phyloP scores from a whole-genome alignment of 1,140 invertebrate genomes.

The Leptinotarsa lineolata region DNA sequence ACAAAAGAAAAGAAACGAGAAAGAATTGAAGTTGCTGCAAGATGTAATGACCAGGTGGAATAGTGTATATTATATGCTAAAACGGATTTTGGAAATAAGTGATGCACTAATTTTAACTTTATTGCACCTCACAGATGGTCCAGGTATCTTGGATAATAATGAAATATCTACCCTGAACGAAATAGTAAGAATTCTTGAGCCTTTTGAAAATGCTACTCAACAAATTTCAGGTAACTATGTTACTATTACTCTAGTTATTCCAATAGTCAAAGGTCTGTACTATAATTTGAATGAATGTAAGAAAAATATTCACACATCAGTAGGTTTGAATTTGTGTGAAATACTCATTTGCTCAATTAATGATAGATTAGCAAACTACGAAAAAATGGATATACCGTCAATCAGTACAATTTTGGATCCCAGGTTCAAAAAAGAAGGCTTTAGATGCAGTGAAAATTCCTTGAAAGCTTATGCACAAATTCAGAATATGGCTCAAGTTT shows the following conservation, averaged over 20 bases:
- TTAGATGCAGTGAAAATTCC: slow-evolving; percentile 19
- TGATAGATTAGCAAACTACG: slow-evolving; percentile 21
- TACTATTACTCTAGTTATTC: slow-evolving; percentile 27
- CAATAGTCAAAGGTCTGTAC: slow-evolving; percentile 12
- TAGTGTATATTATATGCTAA: slow-evolving; percentile 26
- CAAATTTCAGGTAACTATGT: slow-evolving; percentile 27
- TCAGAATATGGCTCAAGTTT: too few relatives aligned
- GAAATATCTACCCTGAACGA: slow-evolving; percentile 9
- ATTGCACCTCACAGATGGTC: slow-evolving; percentile 19
- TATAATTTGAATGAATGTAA: neutral
- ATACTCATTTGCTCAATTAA: slow-evolving; percentile 16
- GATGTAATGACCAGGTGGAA: slow-evolving; percentile 19
- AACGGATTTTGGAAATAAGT: slow-evolving; percentile 18
- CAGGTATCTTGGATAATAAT: slow-evolving; percentile 4
- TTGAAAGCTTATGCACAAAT: neutral
- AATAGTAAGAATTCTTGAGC: slow-evolving; percentile 9
- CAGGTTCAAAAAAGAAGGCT: slow-evolving; percentile 27
- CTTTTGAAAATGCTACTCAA: slow-evolving; percentile 23
- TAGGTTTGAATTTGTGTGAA: slow-evolving; percentile 10
- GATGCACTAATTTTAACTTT: slow-evolving; percentile 22
- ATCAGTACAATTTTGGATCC: slow-evolving; percentile 23
- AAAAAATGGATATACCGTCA: slow-evolving; percentile 16
- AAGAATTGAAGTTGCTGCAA: slow-evolving; percentile 21
- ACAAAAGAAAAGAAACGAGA: slow-evolving; percentile 7
- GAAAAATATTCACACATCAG: neutral